Percentiles rank a stretch among this genome's conserved stretches.
Conservation (phyloP, 2,113 vertebrate genomes). For the Lepus europaeus region DNA sequence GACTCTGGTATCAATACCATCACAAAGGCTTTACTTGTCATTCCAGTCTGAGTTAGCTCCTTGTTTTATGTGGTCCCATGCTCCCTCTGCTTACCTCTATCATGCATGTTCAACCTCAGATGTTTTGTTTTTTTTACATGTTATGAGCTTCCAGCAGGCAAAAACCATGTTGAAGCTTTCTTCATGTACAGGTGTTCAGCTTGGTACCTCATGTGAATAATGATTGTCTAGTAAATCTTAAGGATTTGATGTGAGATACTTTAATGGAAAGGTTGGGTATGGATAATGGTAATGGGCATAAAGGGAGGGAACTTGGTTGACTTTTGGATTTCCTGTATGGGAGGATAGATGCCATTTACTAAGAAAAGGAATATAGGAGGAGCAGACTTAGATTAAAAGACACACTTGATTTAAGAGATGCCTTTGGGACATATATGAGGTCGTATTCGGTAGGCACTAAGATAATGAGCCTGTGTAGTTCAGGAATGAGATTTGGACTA, state of each 20-base stretch:
- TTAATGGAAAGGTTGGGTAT: conserved; percentile 49
- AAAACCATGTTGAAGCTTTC: conserved; percentile 20
- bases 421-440: background rate
- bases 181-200: background rate
- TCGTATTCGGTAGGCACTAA: background rate
- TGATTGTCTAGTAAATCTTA: conserved; percentile 56
- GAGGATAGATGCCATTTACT: background rate
- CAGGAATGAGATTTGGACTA: conserved; percentile 43
- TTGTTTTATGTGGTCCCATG: background rate
- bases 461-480: conserved; percentile 1
- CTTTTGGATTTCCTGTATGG: conserved; percentile 34
- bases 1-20: background rate
- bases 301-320: conserved; percentile 36
- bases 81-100: conserved; percentile 35
- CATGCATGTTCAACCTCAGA: background rate
- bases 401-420: conserved; percentile 42
- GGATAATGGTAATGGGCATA: background rate
- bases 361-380: conserved; percentile 34
- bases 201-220: conserved; percentile 1
- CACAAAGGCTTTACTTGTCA: background rate
- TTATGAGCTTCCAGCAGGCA: background rate
- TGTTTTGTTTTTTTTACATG: background rate
- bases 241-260: conserved; percentile 38
- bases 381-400: conserved; percentile 37
- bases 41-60: background rate